These are phyloP conservation scores for Tenthredo notha DNA, from an alignment of 2,888 invertebrate genomes.

Conservation along the genomic window DNA sequence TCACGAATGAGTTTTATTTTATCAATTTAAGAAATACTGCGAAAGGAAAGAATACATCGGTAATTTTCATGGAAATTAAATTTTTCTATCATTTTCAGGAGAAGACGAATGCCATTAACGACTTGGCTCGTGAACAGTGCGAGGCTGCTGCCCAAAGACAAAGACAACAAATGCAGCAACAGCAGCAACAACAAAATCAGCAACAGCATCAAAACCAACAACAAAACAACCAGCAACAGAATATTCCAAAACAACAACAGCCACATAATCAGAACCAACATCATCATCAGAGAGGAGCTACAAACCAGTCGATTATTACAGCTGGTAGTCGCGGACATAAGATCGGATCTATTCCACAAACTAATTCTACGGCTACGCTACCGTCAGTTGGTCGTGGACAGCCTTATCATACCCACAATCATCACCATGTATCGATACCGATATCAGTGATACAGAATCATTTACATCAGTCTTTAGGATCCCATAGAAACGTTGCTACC, in stretches of 20 bases:
- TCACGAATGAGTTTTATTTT: no score
- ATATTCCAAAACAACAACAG: slow-evolving; percentile 66
- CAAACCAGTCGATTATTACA: slow-evolving; percentile 2
- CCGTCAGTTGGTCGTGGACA: slow-evolving; percentile 14
- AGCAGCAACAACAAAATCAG: slow-evolving; percentile 67
- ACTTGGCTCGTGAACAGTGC: slow-evolving; percentile 79
- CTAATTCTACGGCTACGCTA: slow-evolving; percentile 12
- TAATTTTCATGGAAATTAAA: slow-evolving; percentile 47
- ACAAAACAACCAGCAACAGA: slow-evolving; percentile 77
- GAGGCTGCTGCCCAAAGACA: slow-evolving; percentile 74
- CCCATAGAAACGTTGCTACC: slow-evolving; percentile 61
- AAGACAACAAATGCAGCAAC: slow-evolving; percentile 72
- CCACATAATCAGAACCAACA: slow-evolving; percentile 64
- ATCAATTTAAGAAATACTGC: slow-evolving; percentile 37
- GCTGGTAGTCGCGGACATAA: slow-evolving; percentile 31
- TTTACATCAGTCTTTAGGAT: slow-evolving; percentile 57
- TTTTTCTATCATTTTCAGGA: slow-evolving; percentile 78
- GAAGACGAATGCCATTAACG: slow-evolving; percentile 90
- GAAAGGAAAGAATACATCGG: slow-evolving; percentile 37
- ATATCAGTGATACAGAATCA: slow-evolving; percentile 63
- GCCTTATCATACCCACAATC: slow-evolving; percentile 45
- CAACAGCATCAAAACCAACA: slow-evolving; percentile 71
- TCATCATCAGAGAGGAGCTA: slow-evolving; percentile 54
- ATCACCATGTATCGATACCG: slow-evolving; percentile 66
- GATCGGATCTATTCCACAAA: neutral